Evolutionary conservation across 2,888 invertebrate species (phyloP).

Genomic region (Acrobasis repandana): DNA sequence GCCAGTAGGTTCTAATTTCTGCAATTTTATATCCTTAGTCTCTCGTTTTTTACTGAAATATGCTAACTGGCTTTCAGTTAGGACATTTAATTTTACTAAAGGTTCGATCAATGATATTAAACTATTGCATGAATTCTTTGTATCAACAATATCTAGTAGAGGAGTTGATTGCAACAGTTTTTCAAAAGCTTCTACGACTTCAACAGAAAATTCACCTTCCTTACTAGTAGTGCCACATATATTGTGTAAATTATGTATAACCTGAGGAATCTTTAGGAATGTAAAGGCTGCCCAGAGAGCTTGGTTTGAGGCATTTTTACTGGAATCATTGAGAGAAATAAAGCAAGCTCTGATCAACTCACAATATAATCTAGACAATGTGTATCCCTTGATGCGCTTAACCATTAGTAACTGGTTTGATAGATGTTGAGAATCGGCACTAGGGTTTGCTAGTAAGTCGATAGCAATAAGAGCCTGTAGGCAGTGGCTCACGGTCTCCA

Average conservation of each 20-base stretch:
- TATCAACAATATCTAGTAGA: conserved; percentile 93
- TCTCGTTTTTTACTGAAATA: conserved; percentile 86
- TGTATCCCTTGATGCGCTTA: conserved; percentile 91
- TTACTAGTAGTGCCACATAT: conserved; percentile 80
- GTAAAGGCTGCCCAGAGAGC: conserved; percentile 97
- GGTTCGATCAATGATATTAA: conserved; percentile 92
- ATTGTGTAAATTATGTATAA: conserved; percentile 87
- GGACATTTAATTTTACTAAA: conserved; percentile 89
- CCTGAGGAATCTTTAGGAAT: conserved; percentile 94
- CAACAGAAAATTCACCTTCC: conserved; percentile 86
- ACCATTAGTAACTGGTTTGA: conserved; percentile 92
- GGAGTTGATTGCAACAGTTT: conserved; percentile 92
- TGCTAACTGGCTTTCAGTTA: conserved; percentile 90
- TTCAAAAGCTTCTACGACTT: conserved; percentile 92
- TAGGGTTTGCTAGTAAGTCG: conserved; percentile 92
- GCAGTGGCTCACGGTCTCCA: conserved; percentile 87
- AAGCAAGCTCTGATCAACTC: conserved; percentile 95
- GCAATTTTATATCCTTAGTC: conserved; percentile 83
- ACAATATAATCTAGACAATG: conserved; percentile 91
- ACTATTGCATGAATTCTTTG: conserved; percentile 94
- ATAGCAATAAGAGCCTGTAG: conserved; percentile 92
- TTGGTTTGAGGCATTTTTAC: conserved; percentile 90
- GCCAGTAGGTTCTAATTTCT: conserved; percentile 86
- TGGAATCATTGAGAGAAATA: conserved; percentile 93
- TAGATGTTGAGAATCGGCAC: conserved; percentile 90